Base-by-base conservation (phyloP, 2,113 vertebrate genomes). In the Trogon melanurus region DNA sequence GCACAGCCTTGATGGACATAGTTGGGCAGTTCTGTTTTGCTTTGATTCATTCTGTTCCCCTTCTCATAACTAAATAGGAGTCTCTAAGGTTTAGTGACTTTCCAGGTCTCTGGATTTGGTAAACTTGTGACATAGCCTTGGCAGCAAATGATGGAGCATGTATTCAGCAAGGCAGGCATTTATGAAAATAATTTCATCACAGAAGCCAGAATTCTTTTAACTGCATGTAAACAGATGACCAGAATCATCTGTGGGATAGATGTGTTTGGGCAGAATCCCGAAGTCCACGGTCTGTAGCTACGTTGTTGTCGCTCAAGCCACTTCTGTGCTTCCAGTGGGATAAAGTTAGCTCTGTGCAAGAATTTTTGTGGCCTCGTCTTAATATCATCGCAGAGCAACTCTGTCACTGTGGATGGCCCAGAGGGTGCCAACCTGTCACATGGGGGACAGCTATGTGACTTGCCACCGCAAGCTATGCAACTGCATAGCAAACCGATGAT, bases 401-500 rank as follows among this genome's bases (percentile, higher is more conserved):
- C 54, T 76, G 47, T 84, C 78, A 21, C 84, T 0, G 21, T 45
- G 92, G 90, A 7, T 92, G 79, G 89, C 72, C 79, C 58, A 25
- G 20, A 51, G 36, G 53, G 45, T 95, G 89, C 86, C 93, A 95
- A 3, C 53, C 79, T 91, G 91, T 84, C 91, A 71, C 53, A 2
- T 66, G 91, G 67, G 45, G 65, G 67, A 76, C 50, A 71, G 78
- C 92, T 92, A 57, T 26, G 56, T 86, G 76, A 34, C 73, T 76
- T 81, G 58, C 78, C 89, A 93, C 92, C 92, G 23, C 85, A 56
- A 71, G 87, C 79, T 84, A 22, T 89, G 14, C 19, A 76, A 92
- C 92, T 91, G 20, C 64, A 82, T 88, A 96, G 91, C 94, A 95
- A 93, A 91, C 22, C 2, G 10, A 8, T 34, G 58, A 93, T 71